Evolutionary conservation across 2,113 vertebrate genomes (phyloP).

Genomic region (Pachypanchax playfairii): DNA sequence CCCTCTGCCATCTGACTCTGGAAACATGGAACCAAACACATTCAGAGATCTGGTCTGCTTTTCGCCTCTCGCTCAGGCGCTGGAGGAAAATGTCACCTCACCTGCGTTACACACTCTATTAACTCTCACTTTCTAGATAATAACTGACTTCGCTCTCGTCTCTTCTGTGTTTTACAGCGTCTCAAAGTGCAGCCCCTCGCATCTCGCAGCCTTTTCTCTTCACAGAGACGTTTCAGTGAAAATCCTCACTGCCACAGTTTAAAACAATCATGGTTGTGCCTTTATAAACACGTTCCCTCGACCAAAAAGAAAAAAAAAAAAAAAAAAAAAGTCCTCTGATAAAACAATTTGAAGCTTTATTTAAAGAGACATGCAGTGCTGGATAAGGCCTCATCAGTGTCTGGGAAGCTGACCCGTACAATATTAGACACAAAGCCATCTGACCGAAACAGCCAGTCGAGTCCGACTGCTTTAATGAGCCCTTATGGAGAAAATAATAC

Average conservation of each 20-base stretch:
- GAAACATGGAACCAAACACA: conserved; percentile 49
- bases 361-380: conserved; percentile 38
- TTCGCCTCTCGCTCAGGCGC: conserved; percentile 39
- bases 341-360: conserved; percentile 9
- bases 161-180: conserved; percentile 5
- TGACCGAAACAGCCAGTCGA: conserved; percentile 71
- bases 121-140: conserved; percentile 42
- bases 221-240: conserved; percentile 8
- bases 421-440: conserved; percentile 74
- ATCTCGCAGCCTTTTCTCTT: conserved; percentile 10
- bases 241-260: background rate
- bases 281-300: background rate
- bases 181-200: conserved; percentile 7
- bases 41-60: conserved; percentile 53
- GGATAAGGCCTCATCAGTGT: conserved; percentile 59
- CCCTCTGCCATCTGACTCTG: conserved; percentile 74
- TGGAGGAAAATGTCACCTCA: conserved; percentile 62
- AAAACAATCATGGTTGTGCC: background rate
- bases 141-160: conserved; percentile 32
- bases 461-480: conserved; percentile 76
- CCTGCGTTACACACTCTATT: conserved; percentile 37
- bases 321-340: background rate
- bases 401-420: conserved; percentile 71
- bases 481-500: conserved; percentile 75
- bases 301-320: background rate